These are phyloP conservation scores for Crepidodera aurea DNA, from an alignment of 2,888 invertebrate species.

Conservation along the genomic window DNA sequence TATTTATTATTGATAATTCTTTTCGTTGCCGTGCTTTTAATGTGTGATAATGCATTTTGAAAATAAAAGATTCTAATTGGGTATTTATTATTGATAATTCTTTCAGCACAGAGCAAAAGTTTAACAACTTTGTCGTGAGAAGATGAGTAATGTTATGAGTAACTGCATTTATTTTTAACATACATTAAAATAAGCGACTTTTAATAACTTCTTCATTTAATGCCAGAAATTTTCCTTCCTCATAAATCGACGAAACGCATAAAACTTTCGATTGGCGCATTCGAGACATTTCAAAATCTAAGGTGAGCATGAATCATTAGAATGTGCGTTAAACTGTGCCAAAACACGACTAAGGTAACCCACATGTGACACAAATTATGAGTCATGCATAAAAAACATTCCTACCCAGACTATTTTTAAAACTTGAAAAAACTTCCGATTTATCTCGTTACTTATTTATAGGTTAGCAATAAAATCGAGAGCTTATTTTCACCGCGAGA, in stretches of 20 bases:
- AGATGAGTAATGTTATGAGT: no score
- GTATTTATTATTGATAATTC: no score
- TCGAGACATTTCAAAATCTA: not conserved
- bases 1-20: no score
- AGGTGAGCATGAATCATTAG: constrained; percentile 24
- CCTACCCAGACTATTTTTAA: constrained; percentile 11
- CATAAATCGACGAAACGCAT: not conserved
- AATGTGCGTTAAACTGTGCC: constrained; percentile 37
- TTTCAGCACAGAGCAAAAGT: no score
- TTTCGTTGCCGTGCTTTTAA: no score
- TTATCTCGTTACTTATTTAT: constrained; percentile 8
- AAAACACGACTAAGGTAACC: constrained; percentile 45
- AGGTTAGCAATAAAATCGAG: constrained; percentile 4
- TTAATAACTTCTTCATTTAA: not conserved
- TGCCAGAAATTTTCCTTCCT: not conserved
- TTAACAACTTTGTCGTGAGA: no score
- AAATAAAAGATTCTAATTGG: no score
- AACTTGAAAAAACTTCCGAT: not conserved
- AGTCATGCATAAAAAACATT: constrained; percentile 41
- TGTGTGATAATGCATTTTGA: no score
- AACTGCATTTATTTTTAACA: no score
- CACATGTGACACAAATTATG: constrained; percentile 43
- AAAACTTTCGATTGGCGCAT: not conserved
- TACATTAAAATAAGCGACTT: no score
- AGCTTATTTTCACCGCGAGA: not conserved